A percentile compares a stretch with the other conserved stretches of the same genome.
Evolutionary conservation across 2,888 invertebrate genomes (phyloP).

Genomic region (Branchipolynoe longqiensis): DNA sequence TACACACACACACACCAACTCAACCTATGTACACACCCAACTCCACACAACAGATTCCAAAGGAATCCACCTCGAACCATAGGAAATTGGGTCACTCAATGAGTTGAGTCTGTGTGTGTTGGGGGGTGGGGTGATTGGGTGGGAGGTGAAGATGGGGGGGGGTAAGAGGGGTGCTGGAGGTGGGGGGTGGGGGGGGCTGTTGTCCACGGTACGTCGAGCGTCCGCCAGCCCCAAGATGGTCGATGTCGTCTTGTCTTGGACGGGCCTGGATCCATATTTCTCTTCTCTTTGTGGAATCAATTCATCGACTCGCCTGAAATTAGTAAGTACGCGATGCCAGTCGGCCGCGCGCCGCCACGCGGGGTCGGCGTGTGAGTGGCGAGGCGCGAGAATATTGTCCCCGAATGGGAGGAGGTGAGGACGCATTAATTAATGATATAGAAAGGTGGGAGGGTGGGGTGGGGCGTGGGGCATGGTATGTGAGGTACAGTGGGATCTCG

Average conservation of each 20-base stretch:
- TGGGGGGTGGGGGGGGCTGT: too few relatives aligned
- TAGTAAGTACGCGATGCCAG: conserved; percentile 13
- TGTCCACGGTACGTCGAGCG: conserved; percentile 2
- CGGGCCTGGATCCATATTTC: conserved; percentile 34
- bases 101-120: neutral
- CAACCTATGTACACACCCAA: too few relatives aligned
- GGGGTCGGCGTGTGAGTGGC: conserved; percentile 6
- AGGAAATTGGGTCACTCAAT: conserved; percentile 35
- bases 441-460: neutral
- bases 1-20: too few relatives aligned
- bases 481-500: too few relatives aligned
- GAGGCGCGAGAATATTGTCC: neutral
- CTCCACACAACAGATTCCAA: too few relatives aligned
- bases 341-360: neutral
- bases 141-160: conserved; percentile 1
- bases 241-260: conserved; percentile 46
- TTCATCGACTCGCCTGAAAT: conserved; percentile 37
- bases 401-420: neutral
- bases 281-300: conserved; percentile 43
- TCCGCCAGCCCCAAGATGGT: neutral
- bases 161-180: neutral
- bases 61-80: conserved; percentile 5
- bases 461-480: neutral
- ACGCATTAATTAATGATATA: too few relatives aligned
- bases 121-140: neutral